Evolutionary conservation across 2,888 invertebrate genomes (phyloP), one percentile per base, ranked within the genome.

Genomic region (Disparrhopalites patrizii): DNA sequence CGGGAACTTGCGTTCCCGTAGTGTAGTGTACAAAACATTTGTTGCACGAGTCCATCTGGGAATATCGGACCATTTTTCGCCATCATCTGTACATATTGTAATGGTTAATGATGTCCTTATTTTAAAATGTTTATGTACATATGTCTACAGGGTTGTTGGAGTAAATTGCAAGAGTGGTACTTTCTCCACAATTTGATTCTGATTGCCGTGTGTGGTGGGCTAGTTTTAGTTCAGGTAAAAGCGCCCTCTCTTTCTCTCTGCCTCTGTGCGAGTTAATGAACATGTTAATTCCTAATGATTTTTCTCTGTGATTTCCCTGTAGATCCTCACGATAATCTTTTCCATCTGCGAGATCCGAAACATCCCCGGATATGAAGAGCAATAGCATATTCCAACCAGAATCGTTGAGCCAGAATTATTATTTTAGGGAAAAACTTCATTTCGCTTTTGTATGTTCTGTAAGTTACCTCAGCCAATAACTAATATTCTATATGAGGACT

Each of bases 121-220:
- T 36, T 36, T 36, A 47, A 47, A 47, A 13, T 47, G 8, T 47
- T 13, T 15, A 36, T 36, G 36, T 36, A 7, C 7, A 36, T 10
- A 36, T 47, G 3, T 62, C 68, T 73, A 1, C 72, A 83, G 83
- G 82, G 82, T 8, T 83, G 83, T 73, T 78, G 80, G 27, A 76
- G 75, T 1, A 78, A 79, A 69, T 76, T 82, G 58, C 77, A 77
- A 23, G 74, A 76, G 54, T 82, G 82, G 82, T 77, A 82, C 43
- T 77, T 79, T 52, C 76, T 77, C 47, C 81, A 82, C 70, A 81
- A 80, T 65, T 76, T 78, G 47, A 79, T 80, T 27, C 76, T 83
- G 40, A 80, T 81, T 61, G 78, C 80, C 40, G 78, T 81, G 20
- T 80, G 80, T 38, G 77, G 81, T 75, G 79, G 78, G 50, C 76